Percentiles rank a stretch among this genome's conserved stretches.
Evolutionary conservation across 2,797 vertebrate species (phyloP).

Genomic region (Ceyx erithaca): DNA sequence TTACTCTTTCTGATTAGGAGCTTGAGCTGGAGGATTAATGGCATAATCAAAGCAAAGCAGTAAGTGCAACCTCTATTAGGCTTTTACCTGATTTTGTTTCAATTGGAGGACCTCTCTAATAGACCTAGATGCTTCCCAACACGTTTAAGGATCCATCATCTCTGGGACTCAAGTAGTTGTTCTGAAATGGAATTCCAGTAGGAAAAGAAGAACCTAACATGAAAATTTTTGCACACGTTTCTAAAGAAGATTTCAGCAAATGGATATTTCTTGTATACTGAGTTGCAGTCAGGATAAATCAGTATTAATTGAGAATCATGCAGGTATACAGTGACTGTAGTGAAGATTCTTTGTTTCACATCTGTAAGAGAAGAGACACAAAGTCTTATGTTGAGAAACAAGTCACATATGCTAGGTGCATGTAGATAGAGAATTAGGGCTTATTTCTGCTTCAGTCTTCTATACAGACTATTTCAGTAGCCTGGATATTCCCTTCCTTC

Average conservation of each 20-base stretch:
- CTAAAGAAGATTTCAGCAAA: neutral
- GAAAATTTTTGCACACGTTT: neutral
- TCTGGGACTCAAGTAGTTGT: neutral
- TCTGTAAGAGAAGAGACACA: neutral
- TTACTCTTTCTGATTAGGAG: neutral
- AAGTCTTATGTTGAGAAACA: neutral
- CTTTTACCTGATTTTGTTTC: neutral
- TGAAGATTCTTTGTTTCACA: neutral
- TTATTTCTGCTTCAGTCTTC: neutral
- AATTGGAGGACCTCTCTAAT: neutral
- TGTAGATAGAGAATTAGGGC: neutral
- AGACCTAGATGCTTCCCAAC: neutral
- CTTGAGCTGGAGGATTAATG: neutral
- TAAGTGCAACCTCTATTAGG: neutral
- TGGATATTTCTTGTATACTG: neutral
- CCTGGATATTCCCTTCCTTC: neutral
- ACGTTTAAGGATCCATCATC: neutral
- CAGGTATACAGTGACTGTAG: neutral
- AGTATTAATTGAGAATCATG: neutral
- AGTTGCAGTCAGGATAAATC: neutral
- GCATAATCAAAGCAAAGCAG: neutral
- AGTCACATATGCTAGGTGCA: neutral
- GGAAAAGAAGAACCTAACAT: neutral
- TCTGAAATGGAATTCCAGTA: neutral
- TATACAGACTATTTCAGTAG: neutral